Evolutionary conservation across 2,888 invertebrate species (phyloP), one percentile per base, ranked within the genome.

Genomic region (Diadromus collaris): DNA sequence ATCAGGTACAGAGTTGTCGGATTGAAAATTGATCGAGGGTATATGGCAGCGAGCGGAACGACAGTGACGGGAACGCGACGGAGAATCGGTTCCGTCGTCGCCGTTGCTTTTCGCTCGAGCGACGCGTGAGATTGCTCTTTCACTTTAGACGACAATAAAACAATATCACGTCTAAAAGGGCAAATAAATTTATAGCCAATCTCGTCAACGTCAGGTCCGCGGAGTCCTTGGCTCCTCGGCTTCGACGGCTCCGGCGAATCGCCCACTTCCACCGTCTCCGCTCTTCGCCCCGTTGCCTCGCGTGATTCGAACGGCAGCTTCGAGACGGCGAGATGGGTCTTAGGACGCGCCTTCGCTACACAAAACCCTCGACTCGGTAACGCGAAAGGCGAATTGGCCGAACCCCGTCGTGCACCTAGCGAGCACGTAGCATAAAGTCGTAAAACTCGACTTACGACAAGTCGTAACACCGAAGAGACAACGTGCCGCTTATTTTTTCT

Each of bases 181-280:
- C 85, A 87, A 87, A 86, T 88, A 89, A 88, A 89, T 87, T 89
- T 88, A 89, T 88, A 84, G 89, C 86, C 89, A 88, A 89, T 89
- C 88, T 86, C 86, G 86, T 87, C 88, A 87, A 84, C 83, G 85
- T 85, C 80, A 81, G 38, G 76, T 81, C 69, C 75, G 68, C 69
- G 54, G 38, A 54, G 34, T 68, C 68, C 54, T 65, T 46, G 60
- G 34, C 10, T 44, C 24, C 63, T 46, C 65, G 34, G 61, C 69
- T 48, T 69, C 21, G 56, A 46, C 48, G 19, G 65, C 68, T 41
- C 29, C 21, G 46, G 46, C 24, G 51, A 13, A 21, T 16, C 46
- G 46, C 10, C 19, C 9, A 13, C 41, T 61, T 19, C 21, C 48
- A 29, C 58, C 16, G 56, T 46, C 19, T 38, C 58, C 13, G 27